Base-by-base conservation (phyloP, 2,888 invertebrate genomes). In the Rhagophthalmus giganteus region DNA sequence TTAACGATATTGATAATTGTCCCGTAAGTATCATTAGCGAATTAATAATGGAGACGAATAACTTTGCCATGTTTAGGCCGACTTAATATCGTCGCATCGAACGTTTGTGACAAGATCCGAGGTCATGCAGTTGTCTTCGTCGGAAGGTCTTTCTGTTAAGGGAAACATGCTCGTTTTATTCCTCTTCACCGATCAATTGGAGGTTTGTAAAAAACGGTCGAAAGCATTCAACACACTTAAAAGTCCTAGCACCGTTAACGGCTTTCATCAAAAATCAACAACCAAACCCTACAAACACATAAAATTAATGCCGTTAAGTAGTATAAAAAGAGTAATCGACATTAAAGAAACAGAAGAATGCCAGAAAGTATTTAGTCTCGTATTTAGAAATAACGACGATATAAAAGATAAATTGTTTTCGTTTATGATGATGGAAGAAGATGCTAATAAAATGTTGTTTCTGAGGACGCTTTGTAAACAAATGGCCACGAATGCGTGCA, bases 1-100 rank as follows among this genome's bases (percentile, higher is more conserved):
- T 96, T 76, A 94, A 97, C 74, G 96, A 97, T 72, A 98, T 99
- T 67, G 97, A 98, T 72, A 92, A 94, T 74, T 97, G 96, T 75
- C 97, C 98, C 58, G 92, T 92, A 74, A 78, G 79, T 77, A 45
- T 15, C 30, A 24, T 12, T 16, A 14, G 5, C 25, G 31, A 24
- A 9, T 2, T 14, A 0, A 11, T 9, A 20, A 9, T 8, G 5
- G 14, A 28, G 15, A 11, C 28, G 2, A 11, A 28, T 54, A 54
- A 63, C 74, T 72, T 16, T 75, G 7, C 2, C 1, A 9, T 2
- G 20, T 37, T 34, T 9, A 91, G 90, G 87, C 95, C 1, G 90
- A 94, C 71, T 79, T 97, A 60, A 88, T 96, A 27, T 95, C 94
- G 4, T 94, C 96, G 3, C 94, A 95, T 76, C 84, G 96, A 41